Evolutionary conservation across 92 coral and sea anemone species (phyloP), one percentile per base, ranked within the genome.

Genomic region (Pocillopora meandrina): DNA sequence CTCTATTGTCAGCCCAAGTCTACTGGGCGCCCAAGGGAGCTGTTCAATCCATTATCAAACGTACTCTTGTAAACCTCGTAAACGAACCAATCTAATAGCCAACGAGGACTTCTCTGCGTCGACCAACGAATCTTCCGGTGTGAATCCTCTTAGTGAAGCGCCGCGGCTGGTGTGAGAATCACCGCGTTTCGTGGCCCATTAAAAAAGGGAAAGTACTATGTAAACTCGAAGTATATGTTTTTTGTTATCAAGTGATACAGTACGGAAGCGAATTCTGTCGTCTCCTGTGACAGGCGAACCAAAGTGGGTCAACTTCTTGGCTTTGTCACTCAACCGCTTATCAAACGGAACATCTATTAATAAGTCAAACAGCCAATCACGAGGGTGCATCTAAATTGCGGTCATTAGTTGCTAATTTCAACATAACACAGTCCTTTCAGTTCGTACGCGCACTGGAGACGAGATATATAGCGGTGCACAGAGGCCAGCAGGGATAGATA

Each of bases 371-470:
- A 92, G 85, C 98, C 98, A 94, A 94, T 94, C 98, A 94, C 79
- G 81, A 89, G 72, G 57, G 79, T 75, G 98, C 88, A 94, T 94
- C 98, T 94, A 94, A 94, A 94, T 94, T 94, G 90, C 93, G 91
- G 91, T 94, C 98, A 94, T 94, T 94, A 94, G 98, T 94, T 87
- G 98, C 98, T 94, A 94, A 94, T 94, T 94, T 94, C 98, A 92
- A 94, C 98, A 94, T 85, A 91, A 89, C 98, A 90, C 90, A 89
- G 95, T 92, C 89, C 93, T 85, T 92, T 91, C 97, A 93, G 89
- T 89, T 89, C 77, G 85, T 59, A 70, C 89, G 86, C 82, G 74
- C 56, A 73, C 76, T 85, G 81, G 84, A 73, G 67, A 89, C 78
- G 79, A 77, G 78, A 70, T 89, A 89, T 79, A 89, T 78, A 89